Base-by-base conservation (phyloP, 2,888 invertebrate genomes). In the Patella depressa region DNA sequence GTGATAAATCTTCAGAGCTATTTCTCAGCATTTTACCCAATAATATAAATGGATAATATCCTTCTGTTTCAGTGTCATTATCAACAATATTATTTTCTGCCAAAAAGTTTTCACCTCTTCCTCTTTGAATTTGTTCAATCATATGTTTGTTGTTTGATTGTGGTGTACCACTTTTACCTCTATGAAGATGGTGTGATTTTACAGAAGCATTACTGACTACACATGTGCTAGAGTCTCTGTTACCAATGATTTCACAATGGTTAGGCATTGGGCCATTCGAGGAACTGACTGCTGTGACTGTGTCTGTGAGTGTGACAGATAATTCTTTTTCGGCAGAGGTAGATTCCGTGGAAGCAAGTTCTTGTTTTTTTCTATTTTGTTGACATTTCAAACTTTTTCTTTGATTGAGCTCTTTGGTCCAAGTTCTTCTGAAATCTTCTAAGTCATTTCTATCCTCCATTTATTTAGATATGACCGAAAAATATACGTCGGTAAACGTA, bases 1-100 rank as follows among this genome's bases (percentile, higher is more conserved):
- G 53, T 24, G n/a, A 75, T 71, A 71, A 59, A 70, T 78, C 69
- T 15, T 70, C 19, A 34, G 73, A 71, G 14, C 78, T 79, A 34
- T 75, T 75, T 74, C 82, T 83, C 15, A 86, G 71, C 29, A 87
- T 74, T 53, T 80, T 80, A 29, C 81, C 84, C 17, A 87, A 83
- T 55, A 87, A 84, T 11, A 81, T 80, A 77, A 87, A 87, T n/a
- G 87, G 86, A 45, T 83, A 83, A 53, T 85, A 86, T 55, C 53
- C 55, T 29, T 76, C 73, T 4, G 78, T 71, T 55, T 55, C 24
- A 69, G 71, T 34, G 7, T 9, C 70, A 54, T 19, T 29, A 17
- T 77, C 69, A 9, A 65, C 19, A 65, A 65, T 24, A 74, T 74
- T 65, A 34, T 45, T 34, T 17, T 15, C 59, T 34, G 59, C 69